Evolutionary conservation across 1,140 invertebrate genomes (phyloP), one percentile per base, ranked within the genome.

Genomic region (Helicoverpa armigera): DNA sequence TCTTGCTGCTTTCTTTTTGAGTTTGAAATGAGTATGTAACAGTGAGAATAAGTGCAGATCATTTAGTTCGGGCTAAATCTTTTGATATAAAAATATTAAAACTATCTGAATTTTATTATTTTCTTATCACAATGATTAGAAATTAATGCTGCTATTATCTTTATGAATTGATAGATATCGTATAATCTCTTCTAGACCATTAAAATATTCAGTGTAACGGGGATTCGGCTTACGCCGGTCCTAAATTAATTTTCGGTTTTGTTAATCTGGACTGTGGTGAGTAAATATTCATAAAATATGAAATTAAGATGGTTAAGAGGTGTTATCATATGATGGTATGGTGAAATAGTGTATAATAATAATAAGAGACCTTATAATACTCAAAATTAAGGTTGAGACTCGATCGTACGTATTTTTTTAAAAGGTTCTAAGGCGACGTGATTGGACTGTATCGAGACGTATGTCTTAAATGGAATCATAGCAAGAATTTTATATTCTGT

Each of bases 191-290:
- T 78, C 80, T 83, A 76, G 80, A 65, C 61, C 29, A 35, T 29
- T 84, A 60, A 54, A 56, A 78, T 79, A 79, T 84, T 87, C 81
- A 90, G 89, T 90, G 82, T 58, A 83, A 84, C 82, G 83, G 74
- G 75, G 83, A 87, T 53, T 84, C 85, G 88, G 86, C 86, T 85
- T 29, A 77, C 58, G 85, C 86, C 88, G 85, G 82, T 83, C 86
- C 70, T 60, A 65, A 74, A 80, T 43, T 81, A 70, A 63, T 81
- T 76, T 76, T 50, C 60, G 48, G 80, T 82, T 84, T 83, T 61
- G 13, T 75, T 16, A 29, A 43, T 58, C 23, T 73, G 51, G 18
- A 35, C 53, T 58, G 78, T 73, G 87, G 88, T 89, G 75, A 88
- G 88, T 84, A 16, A 14, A 56, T 75, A 31, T 79, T 73, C 63